Base-by-base conservation (phyloP, 2,888 invertebrate genomes). In the Polietes domitor region DNA sequence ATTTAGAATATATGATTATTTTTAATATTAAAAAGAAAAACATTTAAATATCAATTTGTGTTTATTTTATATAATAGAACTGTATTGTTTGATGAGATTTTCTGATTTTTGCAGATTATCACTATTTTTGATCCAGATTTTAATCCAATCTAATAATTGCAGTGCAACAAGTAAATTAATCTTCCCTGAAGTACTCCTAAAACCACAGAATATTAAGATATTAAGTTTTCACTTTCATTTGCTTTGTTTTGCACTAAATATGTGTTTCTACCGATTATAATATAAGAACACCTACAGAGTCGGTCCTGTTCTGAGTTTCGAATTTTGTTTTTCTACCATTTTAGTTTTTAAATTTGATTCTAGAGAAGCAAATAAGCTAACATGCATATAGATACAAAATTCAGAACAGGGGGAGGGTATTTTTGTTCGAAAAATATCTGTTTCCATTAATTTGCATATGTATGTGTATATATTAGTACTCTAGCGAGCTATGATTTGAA, bases 391-490 rank as follows among this genome's bases (percentile, higher is more conserved):
- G n/a, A n/a, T n/a, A n/a, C n/a, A n/a, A n/a, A n/a, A n/a, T n/a
- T n/a, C 9, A 37, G 4, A 37, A 37, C 37, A 7, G 7, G 32
- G 32, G 12, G 10, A 7, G 7, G 32, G 32, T 7, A 32, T 32
- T 32, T 32, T 32, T 32, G 32, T 7, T 32, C 32, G 32, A 32
- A 32, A 32, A n/a, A n/a, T n/a, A n/a, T n/a, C 50, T 53, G 17
- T 24, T 21, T 19, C 24, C 12, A 55, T 17, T 15, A 55, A 21
- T 10, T 24, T 21, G 12, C 24, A 26, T 28, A 28, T 61, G 28
- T 28, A 61, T 32, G 2, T 41, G 17, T 26, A 2, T 68, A 15
- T 70, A 37, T 50, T 50, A 80, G 63, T 76, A 65, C 71, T 80
- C 72, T 37, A 21, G n/a, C 37, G 17, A 72, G 37, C 19, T 47